Conservation (phyloP, 2,797 vertebrate genomes). For the Poliocrania exsul region DNA sequence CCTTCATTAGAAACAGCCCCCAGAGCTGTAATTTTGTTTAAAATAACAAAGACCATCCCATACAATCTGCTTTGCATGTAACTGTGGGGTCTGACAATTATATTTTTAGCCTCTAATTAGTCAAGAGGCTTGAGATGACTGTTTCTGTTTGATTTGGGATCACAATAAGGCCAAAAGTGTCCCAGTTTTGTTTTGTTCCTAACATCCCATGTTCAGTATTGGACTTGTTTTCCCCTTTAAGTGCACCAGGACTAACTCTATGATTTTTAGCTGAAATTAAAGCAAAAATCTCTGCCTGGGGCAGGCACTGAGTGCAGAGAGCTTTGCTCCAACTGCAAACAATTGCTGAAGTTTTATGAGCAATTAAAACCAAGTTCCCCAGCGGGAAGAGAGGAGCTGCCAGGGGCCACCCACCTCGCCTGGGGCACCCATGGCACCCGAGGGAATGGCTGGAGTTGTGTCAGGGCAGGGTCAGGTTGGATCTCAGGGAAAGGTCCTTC, state of each 20-base stretch:
- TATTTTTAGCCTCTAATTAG: constrained; percentile 37
- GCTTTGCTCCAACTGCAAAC: neutral
- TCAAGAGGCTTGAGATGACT: neutral
- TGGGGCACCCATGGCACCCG: accelerated
- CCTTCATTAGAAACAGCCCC: neutral
- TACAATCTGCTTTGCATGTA: neutral
- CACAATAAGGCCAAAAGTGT: neutral
- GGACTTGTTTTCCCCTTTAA: neutral
- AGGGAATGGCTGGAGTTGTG: neutral
- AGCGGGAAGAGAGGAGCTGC: neutral
- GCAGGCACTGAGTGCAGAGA: neutral
- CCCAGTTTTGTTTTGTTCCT: neutral
- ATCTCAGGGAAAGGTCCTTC: neutral
- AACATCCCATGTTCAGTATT: neutral
- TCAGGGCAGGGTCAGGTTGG: neutral
- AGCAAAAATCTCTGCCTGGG: neutral
- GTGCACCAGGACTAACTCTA: neutral
- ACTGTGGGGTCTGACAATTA: neutral
- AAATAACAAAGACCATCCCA: neutral
- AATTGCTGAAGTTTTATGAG: neutral
- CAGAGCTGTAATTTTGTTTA: neutral
- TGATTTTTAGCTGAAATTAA: constrained; percentile 15
- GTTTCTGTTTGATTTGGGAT: neutral
- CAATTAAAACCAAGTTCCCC: neutral
- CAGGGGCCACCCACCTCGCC: neutral